These are phyloP conservation scores for Melangyna quadrimaculata DNA, from an alignment of 2,888 invertebrate genomes.

Conservation along the genomic window DNA sequence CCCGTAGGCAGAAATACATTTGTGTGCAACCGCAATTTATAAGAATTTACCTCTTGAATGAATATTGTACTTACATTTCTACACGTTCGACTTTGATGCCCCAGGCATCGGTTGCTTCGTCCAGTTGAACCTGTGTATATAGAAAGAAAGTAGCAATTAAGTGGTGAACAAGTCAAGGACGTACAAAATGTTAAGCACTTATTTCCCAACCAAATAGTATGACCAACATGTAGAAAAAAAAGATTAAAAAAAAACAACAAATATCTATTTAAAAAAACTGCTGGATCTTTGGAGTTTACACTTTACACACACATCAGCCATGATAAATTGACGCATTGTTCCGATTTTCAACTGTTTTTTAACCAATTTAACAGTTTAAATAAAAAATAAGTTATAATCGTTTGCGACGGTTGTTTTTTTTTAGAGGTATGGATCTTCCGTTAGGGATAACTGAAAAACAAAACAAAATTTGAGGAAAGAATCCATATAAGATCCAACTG, in stretches of 20 bases:
- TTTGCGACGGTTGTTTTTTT: too few relatives aligned
- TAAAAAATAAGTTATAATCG: too few relatives aligned
- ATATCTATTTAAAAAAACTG: not conserved
- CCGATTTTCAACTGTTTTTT: too few relatives aligned
- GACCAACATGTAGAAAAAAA: not conserved
- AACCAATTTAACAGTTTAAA: too few relatives aligned
- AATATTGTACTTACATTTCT: conserved; percentile 90
- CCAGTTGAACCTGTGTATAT: conserved; percentile 85
- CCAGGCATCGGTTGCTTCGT: conserved; percentile 96
- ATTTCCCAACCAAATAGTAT: not conserved
- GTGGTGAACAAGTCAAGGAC: conserved; percentile 32
- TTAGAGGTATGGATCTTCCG: too few relatives aligned
- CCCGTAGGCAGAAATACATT: not conserved
- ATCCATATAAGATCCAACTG: too few relatives aligned
- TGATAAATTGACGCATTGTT: too few relatives aligned
- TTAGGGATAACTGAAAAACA: too few relatives aligned
- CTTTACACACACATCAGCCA: too few relatives aligned
- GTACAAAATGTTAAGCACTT: not conserved
- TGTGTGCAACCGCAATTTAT: not conserved
- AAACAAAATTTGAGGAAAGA: too few relatives aligned
- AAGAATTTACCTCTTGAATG: not conserved
- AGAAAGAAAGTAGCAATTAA: conserved; percentile 23
- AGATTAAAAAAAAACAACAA: not conserved
- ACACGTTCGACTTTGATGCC: conserved; percentile 97
- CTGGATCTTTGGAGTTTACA: too few relatives aligned